Conservation (phyloP, 1,140 invertebrate genomes). For the Stegodyphus mimosarum region DNA sequence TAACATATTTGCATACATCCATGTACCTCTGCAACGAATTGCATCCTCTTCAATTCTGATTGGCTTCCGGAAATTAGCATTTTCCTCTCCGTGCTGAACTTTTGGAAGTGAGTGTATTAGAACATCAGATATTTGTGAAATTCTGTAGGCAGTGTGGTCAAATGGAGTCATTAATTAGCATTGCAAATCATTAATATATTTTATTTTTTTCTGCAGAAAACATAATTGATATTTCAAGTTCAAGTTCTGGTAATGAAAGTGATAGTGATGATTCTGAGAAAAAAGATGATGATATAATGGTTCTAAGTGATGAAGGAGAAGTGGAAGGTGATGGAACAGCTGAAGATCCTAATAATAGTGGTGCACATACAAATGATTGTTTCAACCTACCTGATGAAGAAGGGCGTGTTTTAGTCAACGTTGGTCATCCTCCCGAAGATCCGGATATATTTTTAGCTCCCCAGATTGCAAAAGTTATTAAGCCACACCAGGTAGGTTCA, state of each 20-base stretch:
- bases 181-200: neutral
- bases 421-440: conserved; percentile 93
- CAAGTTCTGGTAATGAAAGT: conserved; percentile 48
- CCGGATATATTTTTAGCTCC: conserved; percentile 93
- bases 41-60: too few species aligned
- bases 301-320: conserved; percentile 74
- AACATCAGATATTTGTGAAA: too few species aligned
- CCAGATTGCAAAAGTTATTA: conserved; percentile 91
- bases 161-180: too few species aligned
- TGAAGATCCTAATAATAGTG: conserved; percentile 77
- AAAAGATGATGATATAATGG: conserved; percentile 62
- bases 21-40: too few species aligned
- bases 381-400: conserved; percentile 92
- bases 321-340: conserved; percentile 74
- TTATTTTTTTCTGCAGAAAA: conserved; percentile 54
- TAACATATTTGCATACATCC: too few species aligned
- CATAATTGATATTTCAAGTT: conserved; percentile 69
- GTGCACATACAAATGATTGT: conserved; percentile 71
- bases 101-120: too few species aligned
- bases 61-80: too few species aligned
- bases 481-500: conserved; percentile 85
- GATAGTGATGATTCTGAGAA: conserved; percentile 60
- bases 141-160: too few species aligned
- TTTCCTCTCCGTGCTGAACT: too few species aligned
- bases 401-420: conserved; percentile 93